These are phyloP conservation scores for Hemiprocne comata DNA, from an alignment of 2,113 vertebrate species.

Conservation along the genomic window DNA sequence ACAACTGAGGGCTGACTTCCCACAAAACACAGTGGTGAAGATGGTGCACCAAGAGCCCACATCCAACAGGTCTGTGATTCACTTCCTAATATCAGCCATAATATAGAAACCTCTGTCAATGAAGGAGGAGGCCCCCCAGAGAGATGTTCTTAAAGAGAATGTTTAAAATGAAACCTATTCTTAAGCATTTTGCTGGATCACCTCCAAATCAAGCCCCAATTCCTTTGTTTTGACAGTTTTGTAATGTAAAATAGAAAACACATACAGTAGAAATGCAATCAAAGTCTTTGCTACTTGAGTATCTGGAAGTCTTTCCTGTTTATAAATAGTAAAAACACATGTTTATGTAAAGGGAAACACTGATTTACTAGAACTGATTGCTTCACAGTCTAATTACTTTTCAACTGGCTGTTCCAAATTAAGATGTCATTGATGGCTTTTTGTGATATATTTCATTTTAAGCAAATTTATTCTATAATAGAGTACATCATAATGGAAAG, in stretches of 20 bases:
- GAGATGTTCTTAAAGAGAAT: not conserved
- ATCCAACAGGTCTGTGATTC: fast-evolving
- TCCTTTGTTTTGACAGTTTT: slow-evolving; percentile 74
- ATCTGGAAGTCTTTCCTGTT: slow-evolving; percentile 69
- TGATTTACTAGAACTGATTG: slow-evolving; percentile 85
- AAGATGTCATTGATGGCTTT: slow-evolving; percentile 87
- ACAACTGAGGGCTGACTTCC: not conserved
- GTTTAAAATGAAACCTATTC: not conserved
- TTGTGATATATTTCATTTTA: slow-evolving; percentile 87
- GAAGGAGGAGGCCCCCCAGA: slow-evolving; percentile 12
- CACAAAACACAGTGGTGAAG: not conserved
- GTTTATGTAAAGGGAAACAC: slow-evolving; percentile 82
- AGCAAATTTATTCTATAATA: slow-evolving; percentile 86
- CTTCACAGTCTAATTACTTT: slow-evolving; percentile 84
- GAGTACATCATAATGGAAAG: slow-evolving; percentile 84
- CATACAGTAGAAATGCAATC: slow-evolving; percentile 68
- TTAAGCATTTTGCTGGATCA: not conserved
- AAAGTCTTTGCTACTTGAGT: slow-evolving; percentile 62
- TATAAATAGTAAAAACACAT: slow-evolving; percentile 75
- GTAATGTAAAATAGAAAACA: slow-evolving; percentile 69
- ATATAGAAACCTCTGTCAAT: not conserved
- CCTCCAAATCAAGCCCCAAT: slow-evolving; percentile 7
- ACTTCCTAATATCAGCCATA: not conserved
- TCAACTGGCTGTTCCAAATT: slow-evolving; percentile 87
- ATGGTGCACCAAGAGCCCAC: not conserved